These are phyloP conservation scores for Dendrolimus punctatus DNA, from an alignment of 1,140 invertebrate species.

Conservation along the genomic window DNA sequence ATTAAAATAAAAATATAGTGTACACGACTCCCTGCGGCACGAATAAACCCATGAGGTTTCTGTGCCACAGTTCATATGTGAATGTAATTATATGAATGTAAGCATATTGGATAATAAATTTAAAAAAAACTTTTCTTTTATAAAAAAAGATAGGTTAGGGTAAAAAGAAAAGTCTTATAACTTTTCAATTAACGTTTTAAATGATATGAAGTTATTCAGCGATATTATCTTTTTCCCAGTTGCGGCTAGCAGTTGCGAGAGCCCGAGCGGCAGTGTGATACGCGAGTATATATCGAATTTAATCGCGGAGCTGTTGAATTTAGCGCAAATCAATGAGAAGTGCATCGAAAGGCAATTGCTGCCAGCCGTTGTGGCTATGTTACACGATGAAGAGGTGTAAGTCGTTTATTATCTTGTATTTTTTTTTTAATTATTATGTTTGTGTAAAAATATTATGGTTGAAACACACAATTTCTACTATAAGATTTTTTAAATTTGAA, in stretches of 20 bases:
- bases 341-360: constrained; percentile 40
- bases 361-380: constrained; percentile 34
- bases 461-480: too few relatives aligned
- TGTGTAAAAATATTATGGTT: too few relatives aligned
- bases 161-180: too few relatives aligned
- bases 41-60: too few relatives aligned
- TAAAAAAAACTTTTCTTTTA: neutral
- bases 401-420: constrained; percentile 6
- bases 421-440: neutral
- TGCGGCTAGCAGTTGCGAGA: constrained; percentile 43
- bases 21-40: too few relatives aligned
- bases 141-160: too few relatives aligned
- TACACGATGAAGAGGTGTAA: constrained; percentile 50
- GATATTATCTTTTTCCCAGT: constrained; percentile 22
- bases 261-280: constrained; percentile 26
- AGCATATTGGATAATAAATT: neutral
- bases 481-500: too few relatives aligned
- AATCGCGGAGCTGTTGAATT: constrained; percentile 35
- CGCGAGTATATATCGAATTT: constrained; percentile 35
- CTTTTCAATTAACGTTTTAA: too few relatives aligned
- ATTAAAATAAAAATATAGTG: too few relatives aligned
- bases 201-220: too few relatives aligned
- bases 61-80: too few relatives aligned
- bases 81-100: too few relatives aligned
- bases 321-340: constrained; percentile 23